Base-by-base conservation (phyloP, 2,797 vertebrate species). In the Scomberomorus guttatus region DNA sequence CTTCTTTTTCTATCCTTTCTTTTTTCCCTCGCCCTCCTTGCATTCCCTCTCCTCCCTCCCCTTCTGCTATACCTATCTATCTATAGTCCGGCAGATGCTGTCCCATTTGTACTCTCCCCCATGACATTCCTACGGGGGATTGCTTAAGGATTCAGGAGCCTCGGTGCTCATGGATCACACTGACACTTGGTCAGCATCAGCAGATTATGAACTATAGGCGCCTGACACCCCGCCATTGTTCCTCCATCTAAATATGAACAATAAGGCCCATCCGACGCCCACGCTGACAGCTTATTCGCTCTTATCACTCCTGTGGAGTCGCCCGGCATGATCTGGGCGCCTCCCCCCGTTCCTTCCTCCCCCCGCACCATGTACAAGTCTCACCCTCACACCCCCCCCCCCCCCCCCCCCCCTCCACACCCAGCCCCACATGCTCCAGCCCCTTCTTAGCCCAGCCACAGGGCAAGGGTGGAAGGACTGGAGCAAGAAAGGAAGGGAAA, bases 241-340 rank as follows among this genome's bases (percentile, higher is more conserved):
- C 94, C 91, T 93, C 94, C 92, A 94, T 95, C 94, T 95, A 94
- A 95, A 95, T 94, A 94, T 94, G 94, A 95, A 95, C 95, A 95
- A 95, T 95, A 94, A 94, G 91, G 89, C 76, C 89, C 88, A 89
- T 87, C 92, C 88, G 84, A 94, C 92, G 89, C 93, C 83, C 86
- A 87, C 83, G 78, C 82, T 80, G 89, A 86, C 89, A 87, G 89
- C 87, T 93, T 92, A 91, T 91, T 93, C 87, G 85, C 93, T 88
- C 89, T 91, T 91, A 90, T 91, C 87, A 85, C 90, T 88, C 86
- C 92, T 75, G 88, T 65, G 25, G 71, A 90, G 92, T 90, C 81
- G 85, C 87, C 63, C 85, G 39, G 91, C 85, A 66, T 94, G 93
- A 93, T 92, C 88, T 74, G 87, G 80, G 61, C 37, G 29, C 88